phyloP scores from a whole-genome alignment of 2,113 vertebrate genomes.

The Burhinus oedicnemus region DNA sequence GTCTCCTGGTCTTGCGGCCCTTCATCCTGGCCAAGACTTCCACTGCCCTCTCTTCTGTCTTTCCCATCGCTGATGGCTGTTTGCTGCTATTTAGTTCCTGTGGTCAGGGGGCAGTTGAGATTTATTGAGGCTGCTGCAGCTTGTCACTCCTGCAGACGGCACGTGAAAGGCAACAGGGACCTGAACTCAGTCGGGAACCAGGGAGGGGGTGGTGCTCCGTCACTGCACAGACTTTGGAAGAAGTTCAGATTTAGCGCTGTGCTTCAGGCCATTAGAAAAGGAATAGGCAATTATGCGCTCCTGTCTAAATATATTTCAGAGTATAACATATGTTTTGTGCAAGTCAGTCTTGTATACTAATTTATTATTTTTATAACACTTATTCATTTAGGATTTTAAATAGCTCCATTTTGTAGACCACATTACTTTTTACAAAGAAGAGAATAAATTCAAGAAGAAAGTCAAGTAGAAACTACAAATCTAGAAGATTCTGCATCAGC shows the following conservation, averaged over 20 bases:
- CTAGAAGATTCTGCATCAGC: conserved; percentile 34
- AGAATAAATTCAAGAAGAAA: conserved; percentile 43
- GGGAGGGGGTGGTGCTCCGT: accelerated
- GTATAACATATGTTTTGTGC: conserved; percentile 54
- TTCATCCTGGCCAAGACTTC: background rate
- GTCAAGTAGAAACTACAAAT: conserved; percentile 20
- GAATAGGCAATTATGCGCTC: conserved; percentile 34
- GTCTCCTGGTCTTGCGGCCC: background rate
- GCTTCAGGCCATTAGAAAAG: conserved; percentile 58
- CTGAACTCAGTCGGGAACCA: background rate
- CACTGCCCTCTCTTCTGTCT: background rate
- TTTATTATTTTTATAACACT: conserved; percentile 66
- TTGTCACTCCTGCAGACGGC: background rate
- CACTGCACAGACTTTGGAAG: background rate
- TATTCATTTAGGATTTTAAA: conserved; percentile 61
- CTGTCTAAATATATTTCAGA: conserved; percentile 15
- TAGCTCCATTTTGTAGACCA: conserved; percentile 38
- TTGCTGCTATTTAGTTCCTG: background rate
- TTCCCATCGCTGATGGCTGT: accelerated
- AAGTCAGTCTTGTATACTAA: conserved; percentile 43
- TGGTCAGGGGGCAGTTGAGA: background rate
- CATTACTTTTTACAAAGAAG: conserved; percentile 12
- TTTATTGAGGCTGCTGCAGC: background rate
- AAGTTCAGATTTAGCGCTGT: conserved; percentile 15
- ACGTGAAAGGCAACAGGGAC: background rate